Evolutionary conservation across 1,140 invertebrate genomes (phyloP).

Genomic region (Scaptomyza montana): DNA sequence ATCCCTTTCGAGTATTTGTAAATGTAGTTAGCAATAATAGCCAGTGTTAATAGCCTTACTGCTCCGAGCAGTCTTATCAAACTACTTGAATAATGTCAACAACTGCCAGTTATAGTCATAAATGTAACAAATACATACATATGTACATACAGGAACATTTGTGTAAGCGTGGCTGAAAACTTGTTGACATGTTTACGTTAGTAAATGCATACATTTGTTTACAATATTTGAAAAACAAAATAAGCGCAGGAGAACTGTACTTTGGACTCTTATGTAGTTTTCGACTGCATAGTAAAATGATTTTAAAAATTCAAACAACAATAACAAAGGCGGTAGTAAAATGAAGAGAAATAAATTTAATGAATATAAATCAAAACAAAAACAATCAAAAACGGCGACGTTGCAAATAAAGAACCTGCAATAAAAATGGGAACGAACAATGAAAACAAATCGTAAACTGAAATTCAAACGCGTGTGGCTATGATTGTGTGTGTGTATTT

Average conservation of each 20-base stretch:
- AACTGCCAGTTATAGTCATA: conserved; percentile 26
- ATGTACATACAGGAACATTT: neutral
- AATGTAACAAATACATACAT: neutral
- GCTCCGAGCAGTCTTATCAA: neutral
- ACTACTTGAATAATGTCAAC: conserved; percentile 24
- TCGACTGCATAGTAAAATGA: conserved; percentile 31
- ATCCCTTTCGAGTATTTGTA: neutral
- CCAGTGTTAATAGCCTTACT: neutral
- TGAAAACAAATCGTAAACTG: conserved; percentile 13
- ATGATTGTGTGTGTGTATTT: neutral
- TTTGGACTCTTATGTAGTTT: conserved; percentile 51
- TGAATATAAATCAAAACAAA: conserved; percentile 45
- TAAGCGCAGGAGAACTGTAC: conserved; percentile 34
- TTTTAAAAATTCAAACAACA: conserved; percentile 50
- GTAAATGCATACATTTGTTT: conserved; percentile 5
- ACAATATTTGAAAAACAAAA: neutral
- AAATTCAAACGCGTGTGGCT: neutral
- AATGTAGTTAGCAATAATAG: too few species aligned
- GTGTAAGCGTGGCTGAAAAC: conserved; percentile 58
- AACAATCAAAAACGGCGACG: conserved; percentile 21
- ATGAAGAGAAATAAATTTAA: conserved; percentile 11
- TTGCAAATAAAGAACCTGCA: conserved; percentile 15
- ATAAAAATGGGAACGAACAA: conserved; percentile 8
- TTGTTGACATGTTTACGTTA: conserved; percentile 34
- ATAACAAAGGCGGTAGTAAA: conserved; percentile 18